These are phyloP conservation scores for Mya arenaria DNA, from an alignment of 1,140 invertebrate species.

Conservation along the genomic window DNA sequence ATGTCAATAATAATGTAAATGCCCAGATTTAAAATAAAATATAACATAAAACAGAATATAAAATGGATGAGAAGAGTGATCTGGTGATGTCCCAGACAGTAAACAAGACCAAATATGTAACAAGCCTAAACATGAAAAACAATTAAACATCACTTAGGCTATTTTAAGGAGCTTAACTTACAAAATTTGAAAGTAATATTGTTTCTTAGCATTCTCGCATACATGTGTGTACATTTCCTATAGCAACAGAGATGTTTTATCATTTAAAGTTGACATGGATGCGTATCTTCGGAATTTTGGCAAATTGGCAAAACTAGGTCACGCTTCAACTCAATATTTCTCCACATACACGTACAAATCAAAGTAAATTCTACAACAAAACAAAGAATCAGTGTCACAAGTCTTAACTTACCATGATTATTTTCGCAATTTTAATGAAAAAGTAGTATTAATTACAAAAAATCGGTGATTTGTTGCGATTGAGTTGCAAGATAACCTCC, in stretches of 20 bases:
- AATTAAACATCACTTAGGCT: background rate
- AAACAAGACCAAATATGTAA: constrained; percentile 48
- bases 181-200: background rate
- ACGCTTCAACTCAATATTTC: background rate
- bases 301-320: constrained; percentile 49
- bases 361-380: background rate
- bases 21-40: too few relatives aligned
- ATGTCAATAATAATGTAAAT: too few relatives aligned
- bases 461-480: constrained; percentile 33
- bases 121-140: constrained; percentile 47
- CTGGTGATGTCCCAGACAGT: too few relatives aligned
- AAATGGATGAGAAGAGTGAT: too few relatives aligned
- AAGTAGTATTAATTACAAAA: constrained; percentile 1
- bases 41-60: too few relatives aligned
- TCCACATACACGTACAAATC: background rate
- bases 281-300: constrained; percentile 40
- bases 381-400: background rate
- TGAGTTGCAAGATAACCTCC: constrained; percentile 48
- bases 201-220: background rate
- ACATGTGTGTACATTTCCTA: background rate
- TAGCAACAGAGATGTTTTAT: background rate
- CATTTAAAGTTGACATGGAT: constrained; percentile 14
- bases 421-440: background rate
- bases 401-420: constrained; percentile 24
- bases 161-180: background rate